phyloP scores from a whole-genome alignment of 2,797 vertebrate genomes.

The Poeciliopsis presidionis region DNA sequence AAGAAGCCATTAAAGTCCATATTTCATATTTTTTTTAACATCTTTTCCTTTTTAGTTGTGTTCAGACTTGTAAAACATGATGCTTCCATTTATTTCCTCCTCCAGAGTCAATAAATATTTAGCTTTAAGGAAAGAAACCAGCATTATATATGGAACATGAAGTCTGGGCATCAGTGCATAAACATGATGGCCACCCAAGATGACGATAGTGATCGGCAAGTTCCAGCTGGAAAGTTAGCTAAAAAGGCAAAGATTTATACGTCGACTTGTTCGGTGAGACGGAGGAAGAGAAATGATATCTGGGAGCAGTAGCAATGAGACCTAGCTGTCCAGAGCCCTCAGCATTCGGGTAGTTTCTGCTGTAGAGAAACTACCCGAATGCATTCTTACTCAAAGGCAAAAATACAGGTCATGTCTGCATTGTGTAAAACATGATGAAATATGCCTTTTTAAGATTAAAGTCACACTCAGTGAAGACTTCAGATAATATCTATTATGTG shows the following conservation, averaged over 20 bases:
- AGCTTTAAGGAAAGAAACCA: background rate
- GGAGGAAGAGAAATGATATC: background rate
- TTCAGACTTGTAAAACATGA: background rate
- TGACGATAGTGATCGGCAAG: background rate
- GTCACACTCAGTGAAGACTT: background rate
- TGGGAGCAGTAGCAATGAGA: background rate
- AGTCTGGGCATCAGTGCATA: background rate
- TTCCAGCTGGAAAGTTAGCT: background rate
- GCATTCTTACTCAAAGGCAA: background rate
- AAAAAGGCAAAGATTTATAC: slow-evolving; percentile 4
- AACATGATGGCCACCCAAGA: background rate
- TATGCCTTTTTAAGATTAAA: slow-evolving; percentile 8
- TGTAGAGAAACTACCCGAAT: too few relatives aligned
- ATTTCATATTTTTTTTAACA: background rate
- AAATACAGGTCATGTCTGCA: too few relatives aligned
- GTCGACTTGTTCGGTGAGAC: background rate
- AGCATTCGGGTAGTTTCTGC: background rate
- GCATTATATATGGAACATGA: background rate
- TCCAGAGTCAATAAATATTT: background rate
- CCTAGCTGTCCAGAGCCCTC: background rate
- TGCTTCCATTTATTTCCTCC: background rate
- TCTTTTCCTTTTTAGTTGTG: background rate
- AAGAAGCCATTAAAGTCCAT: background rate
- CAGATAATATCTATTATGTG: background rate
- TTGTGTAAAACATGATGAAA: background rate